Percentiles rank a stretch among this genome's conserved stretches.
These are phyloP conservation scores for Pherbina coryleti DNA, from an alignment of 2,888 invertebrate species.

Conservation along the genomic window DNA sequence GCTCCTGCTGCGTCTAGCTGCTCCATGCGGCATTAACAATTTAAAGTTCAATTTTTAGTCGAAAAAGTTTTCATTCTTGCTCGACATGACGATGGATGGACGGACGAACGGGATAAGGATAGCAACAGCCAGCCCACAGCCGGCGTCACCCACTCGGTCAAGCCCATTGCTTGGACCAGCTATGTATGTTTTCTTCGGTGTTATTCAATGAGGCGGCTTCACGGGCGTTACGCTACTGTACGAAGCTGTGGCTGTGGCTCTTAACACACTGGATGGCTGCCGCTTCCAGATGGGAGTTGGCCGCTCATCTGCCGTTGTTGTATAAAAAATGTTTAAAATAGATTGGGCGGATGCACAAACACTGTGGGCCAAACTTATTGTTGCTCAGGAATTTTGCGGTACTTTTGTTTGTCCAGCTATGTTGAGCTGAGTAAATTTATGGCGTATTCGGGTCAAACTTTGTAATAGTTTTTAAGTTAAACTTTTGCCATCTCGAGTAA, in stretches of 20 bases:
- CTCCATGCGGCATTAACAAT: constrained; percentile 33
- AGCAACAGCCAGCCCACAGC: background rate
- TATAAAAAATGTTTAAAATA: constrained; percentile 6
- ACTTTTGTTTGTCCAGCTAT: constrained; percentile 9
- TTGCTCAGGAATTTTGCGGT: background rate
- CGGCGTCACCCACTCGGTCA: background rate
- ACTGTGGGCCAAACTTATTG: background rate
- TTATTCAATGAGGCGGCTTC: background rate
- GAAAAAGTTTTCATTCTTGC: constrained; percentile 26
- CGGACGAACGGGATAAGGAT: background rate
- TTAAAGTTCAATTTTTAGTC: constrained; percentile 36
- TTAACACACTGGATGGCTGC: background rate
- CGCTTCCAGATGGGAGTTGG: background rate
- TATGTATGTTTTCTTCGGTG: background rate
- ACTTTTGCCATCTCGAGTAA: constrained; percentile 46
- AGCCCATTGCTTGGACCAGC: background rate
- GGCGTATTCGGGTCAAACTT: constrained; percentile 52
- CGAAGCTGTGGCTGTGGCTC: background rate
- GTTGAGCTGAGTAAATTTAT: constrained; percentile 41
- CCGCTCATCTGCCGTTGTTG: background rate
- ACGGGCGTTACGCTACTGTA: background rate
- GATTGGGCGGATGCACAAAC: constrained; percentile 20
- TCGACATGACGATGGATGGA: constrained; percentile 14
- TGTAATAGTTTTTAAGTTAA: constrained; percentile 51
- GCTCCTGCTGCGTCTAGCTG: background rate